Percentiles rank a stretch among this genome's conserved stretches.
Evolutionary conservation across 2,797 vertebrate species (phyloP).

Genomic region (Spinibarbus caldwelli): DNA sequence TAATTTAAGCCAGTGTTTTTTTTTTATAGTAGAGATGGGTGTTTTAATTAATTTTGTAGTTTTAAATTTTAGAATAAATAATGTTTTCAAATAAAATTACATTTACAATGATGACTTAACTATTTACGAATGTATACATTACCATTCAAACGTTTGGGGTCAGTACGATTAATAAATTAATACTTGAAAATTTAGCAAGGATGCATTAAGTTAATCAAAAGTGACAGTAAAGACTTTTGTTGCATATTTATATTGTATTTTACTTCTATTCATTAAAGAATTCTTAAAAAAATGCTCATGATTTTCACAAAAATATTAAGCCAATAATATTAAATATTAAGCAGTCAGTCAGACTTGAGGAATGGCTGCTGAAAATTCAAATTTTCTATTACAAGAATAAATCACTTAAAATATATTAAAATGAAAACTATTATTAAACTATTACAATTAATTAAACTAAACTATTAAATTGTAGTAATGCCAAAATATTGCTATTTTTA

Average conservation of each 20-base stretch:
- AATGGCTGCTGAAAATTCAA: neutral
- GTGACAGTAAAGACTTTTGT: neutral
- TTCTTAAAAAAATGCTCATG: neutral
- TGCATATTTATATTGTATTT: neutral
- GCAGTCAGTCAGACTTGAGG: no score
- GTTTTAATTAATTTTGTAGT: neutral
- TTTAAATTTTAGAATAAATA: neutral
- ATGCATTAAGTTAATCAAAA: neutral
- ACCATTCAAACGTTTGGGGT: neutral
- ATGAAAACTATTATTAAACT: no score
- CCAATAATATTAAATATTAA: no score
- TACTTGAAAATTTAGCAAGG: neutral
- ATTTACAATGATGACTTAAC: neutral
- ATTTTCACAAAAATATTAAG: neutral
- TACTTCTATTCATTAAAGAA: neutral
- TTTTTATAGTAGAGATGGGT: neutral
- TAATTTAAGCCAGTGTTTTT: no score
- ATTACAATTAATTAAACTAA: no score
- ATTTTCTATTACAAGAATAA: no score
- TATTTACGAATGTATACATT: neutral
- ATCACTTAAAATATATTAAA: no score
- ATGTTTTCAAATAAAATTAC: neutral
- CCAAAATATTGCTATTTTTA: no score
- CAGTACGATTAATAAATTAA: neutral
- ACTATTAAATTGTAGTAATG: no score